These are phyloP conservation scores for Gonocerus acuteangulatus DNA, from an alignment of 2,888 invertebrate species.

Conservation along the genomic window DNA sequence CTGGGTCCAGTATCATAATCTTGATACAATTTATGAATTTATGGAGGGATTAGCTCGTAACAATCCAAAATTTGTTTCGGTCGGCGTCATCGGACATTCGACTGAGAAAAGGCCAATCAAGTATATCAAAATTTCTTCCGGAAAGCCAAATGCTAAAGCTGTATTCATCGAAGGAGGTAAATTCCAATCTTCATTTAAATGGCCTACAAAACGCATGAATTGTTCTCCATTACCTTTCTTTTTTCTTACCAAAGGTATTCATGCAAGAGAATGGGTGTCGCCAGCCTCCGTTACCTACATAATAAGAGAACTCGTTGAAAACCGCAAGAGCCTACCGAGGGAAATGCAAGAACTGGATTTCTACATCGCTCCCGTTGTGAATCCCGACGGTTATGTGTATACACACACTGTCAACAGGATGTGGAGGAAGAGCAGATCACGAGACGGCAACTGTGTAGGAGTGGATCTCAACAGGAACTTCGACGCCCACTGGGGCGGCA, in stretches of 20 bases:
- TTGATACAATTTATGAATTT: slow-evolving; percentile 61
- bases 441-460: slow-evolving; percentile 57
- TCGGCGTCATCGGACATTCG: slow-evolving; percentile 65
- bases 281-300: slow-evolving; percentile 70
- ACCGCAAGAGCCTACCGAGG: slow-evolving; percentile 56
- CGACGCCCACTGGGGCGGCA: slow-evolving; percentile 77
- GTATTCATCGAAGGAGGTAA: slow-evolving; percentile 48
- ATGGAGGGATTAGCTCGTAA: slow-evolving; percentile 62
- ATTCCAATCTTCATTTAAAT: too few relatives aligned
- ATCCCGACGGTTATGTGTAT: slow-evolving; percentile 76
- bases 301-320: slow-evolving; percentile 61
- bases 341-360: slow-evolving; percentile 51
- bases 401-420: slow-evolving; percentile 67
- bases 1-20: slow-evolving; percentile 68
- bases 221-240: too few relatives aligned
- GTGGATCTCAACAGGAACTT: slow-evolving; percentile 82
- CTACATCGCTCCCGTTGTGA: slow-evolving; percentile 63
- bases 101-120: slow-evolving; percentile 66
- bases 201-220: too few relatives aligned
- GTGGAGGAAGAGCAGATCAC: slow-evolving; percentile 55
- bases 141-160: slow-evolving; percentile 39
- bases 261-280: slow-evolving; percentile 85
- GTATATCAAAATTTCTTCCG: slow-evolving; percentile 46
- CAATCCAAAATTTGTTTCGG: slow-evolving; percentile 64
- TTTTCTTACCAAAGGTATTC: slow-evolving; percentile 52